These are phyloP conservation scores for Gonioctena quinquepunctata DNA, from an alignment of 1,140 invertebrate species.

Conservation along the genomic window DNA sequence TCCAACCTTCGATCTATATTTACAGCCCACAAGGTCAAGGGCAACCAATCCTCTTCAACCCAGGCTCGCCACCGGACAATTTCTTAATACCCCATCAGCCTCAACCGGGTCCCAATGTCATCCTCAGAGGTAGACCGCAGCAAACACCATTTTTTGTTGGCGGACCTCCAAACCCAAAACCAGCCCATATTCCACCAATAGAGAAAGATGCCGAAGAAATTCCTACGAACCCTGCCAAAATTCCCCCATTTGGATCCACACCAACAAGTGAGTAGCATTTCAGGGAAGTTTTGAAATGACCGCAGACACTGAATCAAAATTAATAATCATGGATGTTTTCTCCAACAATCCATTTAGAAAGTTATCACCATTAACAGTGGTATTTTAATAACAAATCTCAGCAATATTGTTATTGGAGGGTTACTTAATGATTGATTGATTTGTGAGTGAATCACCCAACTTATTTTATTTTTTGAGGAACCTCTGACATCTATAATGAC, in stretches of 20 bases:
- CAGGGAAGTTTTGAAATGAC: no score
- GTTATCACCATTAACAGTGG: no score
- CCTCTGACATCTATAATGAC: no score
- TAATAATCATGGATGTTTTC: no score
- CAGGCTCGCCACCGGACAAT: slow-evolving; percentile 47
- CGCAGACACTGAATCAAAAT: no score
- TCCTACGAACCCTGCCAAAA: slow-evolving; percentile 43
- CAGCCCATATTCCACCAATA: slow-evolving; percentile 48
- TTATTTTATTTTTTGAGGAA: no score
- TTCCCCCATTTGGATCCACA: slow-evolving; percentile 34
- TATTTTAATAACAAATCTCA: no score
- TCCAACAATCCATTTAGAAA: no score
- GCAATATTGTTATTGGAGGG: no score
- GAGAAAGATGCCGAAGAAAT: slow-evolving; percentile 54
- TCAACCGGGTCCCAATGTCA: slow-evolving; percentile 36
- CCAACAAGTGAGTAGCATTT: slow-evolving; percentile 21
- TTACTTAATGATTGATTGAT: no score
- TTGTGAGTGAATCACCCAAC: no score
- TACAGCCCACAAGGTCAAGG: slow-evolving; percentile 44
- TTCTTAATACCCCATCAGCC: slow-evolving; percentile 47
- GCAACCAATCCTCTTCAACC: slow-evolving; percentile 49
- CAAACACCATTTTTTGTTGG: slow-evolving; percentile 36
- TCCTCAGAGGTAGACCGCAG: slow-evolving; percentile 32
- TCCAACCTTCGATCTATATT: slow-evolving; percentile 46
- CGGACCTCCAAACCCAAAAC: slow-evolving; percentile 46